Base-by-base conservation (phyloP, 2,888 invertebrate genomes). In the Ptycholaimellus sp. region DNA sequence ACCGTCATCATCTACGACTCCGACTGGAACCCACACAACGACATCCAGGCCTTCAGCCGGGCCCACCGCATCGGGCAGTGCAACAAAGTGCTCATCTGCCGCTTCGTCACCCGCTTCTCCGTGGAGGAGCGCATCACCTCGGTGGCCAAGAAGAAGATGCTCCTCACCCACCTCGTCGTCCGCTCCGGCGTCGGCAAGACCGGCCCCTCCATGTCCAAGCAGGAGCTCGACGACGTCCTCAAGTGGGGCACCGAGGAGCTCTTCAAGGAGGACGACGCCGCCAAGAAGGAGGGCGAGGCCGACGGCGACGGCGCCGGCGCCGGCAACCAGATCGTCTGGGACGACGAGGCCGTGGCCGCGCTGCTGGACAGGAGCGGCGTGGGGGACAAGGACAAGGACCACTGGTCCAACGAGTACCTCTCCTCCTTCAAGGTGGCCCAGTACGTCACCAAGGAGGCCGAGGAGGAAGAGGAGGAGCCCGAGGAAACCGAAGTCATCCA, bases 11-110 rank as follows among this genome's bases (percentile, higher is more conserved):
- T 96, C 49, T 96, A 90, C 53, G 96, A 96, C 59, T 87, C 87
- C 0, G 96, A 96, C 65, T 96, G 96, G 96, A 96, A 99, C 71
- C 93, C 90, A 0, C 93, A 93, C 63, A 93, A 93, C 56, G 93
- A 93, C 31, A 51, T 53, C 36, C 32, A 53, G 45, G 54, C 54
- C 1, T 93, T 99, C 63, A 90, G 87, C 5, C 71, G 96, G 57
- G 96, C 96, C 35, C 96, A 96, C 71, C 76, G 96, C 65, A 96
- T 96, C 50, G 96, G 96, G 19, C 96, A 96, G 62, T 77, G 85
- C 1, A 93, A 93, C 59, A 85, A 85, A 61, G 90, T 99, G 33
- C 87, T 96, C 87, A 93, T 96, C 46, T 96, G 93, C 62, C 79
- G 96, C 14, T 99, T 96, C 59, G 96, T 96, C 1, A 99, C 96